Percentiles rank a stretch among this genome's conserved stretches.
These are phyloP conservation scores for Protonibea diacanthus DNA, from an alignment of 2,797 vertebrate genomes.

Conservation along the genomic window DNA sequence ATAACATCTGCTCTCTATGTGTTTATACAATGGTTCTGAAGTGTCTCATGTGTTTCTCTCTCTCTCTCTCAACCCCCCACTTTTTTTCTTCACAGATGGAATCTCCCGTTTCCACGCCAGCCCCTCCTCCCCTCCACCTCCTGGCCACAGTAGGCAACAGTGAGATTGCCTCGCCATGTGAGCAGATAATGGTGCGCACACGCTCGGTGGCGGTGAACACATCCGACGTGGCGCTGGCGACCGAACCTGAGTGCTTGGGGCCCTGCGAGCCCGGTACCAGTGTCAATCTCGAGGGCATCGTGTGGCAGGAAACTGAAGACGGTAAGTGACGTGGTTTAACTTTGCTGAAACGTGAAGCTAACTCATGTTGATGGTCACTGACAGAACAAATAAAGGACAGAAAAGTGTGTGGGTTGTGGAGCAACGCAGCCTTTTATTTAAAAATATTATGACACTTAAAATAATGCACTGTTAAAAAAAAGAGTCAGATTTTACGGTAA, in stretches of 20 bases:
- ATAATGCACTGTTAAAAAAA: no score
- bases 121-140: conserved; percentile 95
- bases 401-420: not conserved
- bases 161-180: conserved; percentile 96
- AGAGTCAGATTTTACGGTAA: no score
- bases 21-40: conserved; percentile 64
- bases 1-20: conserved; percentile 62
- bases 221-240: conserved; percentile 95
- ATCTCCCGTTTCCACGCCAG: conserved; percentile 95
- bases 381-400: not conserved
- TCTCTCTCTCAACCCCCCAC: conserved; percentile 41
- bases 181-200: conserved; percentile 99
- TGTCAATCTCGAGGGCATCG: conserved; percentile 98
- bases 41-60: conserved; percentile 55
- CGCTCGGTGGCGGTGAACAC: conserved; percentile 98
- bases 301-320: conserved; percentile 99
- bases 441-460: no score
- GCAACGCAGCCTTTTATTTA: no score
- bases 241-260: conserved; percentile 97
- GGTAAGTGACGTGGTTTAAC: conserved; percentile 86
- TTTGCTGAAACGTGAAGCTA: not conserved
- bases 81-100: conserved; percentile 91
- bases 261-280: conserved; percentile 99
- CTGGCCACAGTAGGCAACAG: conserved; percentile 92
- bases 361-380: not conserved